A percentile compares a stretch with the other conserved stretches of the same genome.
These are phyloP conservation scores for Andricus curvator DNA, from an alignment of 2,888 invertebrate genomes.

Conservation along the genomic window DNA sequence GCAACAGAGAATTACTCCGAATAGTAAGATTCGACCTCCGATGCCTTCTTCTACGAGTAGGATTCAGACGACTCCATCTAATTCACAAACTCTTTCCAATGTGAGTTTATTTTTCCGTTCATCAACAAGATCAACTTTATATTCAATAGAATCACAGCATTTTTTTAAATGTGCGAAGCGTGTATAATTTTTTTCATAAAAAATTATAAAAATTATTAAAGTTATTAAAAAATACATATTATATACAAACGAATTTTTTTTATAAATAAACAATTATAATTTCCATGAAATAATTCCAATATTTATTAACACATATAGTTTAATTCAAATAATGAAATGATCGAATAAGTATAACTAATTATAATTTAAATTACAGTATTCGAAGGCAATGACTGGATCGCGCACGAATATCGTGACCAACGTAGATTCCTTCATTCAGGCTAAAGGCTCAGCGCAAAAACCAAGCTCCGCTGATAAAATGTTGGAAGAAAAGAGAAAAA, in stretches of 20 bases:
- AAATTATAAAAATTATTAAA: too few relatives aligned
- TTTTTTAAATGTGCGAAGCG: too few relatives aligned
- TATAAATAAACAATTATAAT: too few relatives aligned
- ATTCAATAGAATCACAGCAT: too few relatives aligned
- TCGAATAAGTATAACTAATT: not conserved
- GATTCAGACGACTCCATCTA: slow-evolving; percentile 67
- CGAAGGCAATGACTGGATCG: slow-evolving; percentile 74
- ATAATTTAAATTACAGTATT: slow-evolving; percentile 57
- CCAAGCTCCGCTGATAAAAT: slow-evolving; percentile 65
- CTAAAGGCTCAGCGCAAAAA: slow-evolving; percentile 71
- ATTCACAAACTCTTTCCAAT: slow-evolving; percentile 52
- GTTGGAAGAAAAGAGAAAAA: slow-evolving; percentile 73
- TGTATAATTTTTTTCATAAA: too few relatives aligned
- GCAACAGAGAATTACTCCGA: slow-evolving; percentile 67
- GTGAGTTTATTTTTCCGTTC: slow-evolving; percentile 52
- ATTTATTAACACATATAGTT: not conserved
- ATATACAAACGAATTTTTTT: too few relatives aligned
- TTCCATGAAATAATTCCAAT: too few relatives aligned
- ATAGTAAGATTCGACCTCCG: slow-evolving; percentile 65
- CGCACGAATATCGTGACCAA: slow-evolving; percentile 70
- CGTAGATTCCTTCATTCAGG: slow-evolving; percentile 65
- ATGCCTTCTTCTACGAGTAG: slow-evolving; percentile 68
- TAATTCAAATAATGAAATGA: not conserved
- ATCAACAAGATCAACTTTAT: too few relatives aligned
- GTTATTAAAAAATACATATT: too few relatives aligned